phyloP scores from a whole-genome alignment of 2,113 vertebrate species.

The Galemys pyrenaicus region DNA sequence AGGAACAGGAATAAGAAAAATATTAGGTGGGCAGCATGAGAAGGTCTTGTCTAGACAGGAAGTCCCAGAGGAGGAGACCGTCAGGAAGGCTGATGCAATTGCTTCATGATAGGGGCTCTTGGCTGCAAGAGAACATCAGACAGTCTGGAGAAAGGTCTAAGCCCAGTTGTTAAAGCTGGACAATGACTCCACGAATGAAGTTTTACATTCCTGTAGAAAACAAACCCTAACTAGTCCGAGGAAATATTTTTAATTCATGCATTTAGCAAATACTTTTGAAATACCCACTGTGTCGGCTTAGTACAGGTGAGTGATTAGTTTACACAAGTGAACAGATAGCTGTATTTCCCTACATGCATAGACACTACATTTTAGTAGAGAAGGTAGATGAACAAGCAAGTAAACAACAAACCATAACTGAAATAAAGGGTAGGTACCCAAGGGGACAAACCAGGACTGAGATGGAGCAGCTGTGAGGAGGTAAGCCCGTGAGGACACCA shows the following conservation, averaged over 20 bases:
- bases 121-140: neutral
- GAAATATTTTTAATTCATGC: neutral
- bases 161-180: neutral
- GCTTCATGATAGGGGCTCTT: neutral
- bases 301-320: neutral
- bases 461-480: neutral
- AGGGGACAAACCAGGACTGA: neutral
- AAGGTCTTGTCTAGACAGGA: neutral
- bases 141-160: neutral
- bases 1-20: neutral
- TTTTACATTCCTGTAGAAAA: neutral
- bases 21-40: neutral
- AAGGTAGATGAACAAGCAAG: neutral
- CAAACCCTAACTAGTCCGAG: neutral
- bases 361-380: neutral
- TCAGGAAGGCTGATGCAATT: neutral
- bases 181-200: neutral
- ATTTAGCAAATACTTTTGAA: neutral
- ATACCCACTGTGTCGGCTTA: neutral
- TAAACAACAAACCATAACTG: neutral
- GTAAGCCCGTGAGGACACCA: neutral
- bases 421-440: neutral
- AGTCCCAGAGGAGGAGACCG: neutral
- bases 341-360: too few relatives aligned
- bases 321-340: neutral